These are phyloP conservation scores for Tenebrio molitor DNA, from an alignment of 1,140 invertebrate genomes.

Conservation along the genomic window DNA sequence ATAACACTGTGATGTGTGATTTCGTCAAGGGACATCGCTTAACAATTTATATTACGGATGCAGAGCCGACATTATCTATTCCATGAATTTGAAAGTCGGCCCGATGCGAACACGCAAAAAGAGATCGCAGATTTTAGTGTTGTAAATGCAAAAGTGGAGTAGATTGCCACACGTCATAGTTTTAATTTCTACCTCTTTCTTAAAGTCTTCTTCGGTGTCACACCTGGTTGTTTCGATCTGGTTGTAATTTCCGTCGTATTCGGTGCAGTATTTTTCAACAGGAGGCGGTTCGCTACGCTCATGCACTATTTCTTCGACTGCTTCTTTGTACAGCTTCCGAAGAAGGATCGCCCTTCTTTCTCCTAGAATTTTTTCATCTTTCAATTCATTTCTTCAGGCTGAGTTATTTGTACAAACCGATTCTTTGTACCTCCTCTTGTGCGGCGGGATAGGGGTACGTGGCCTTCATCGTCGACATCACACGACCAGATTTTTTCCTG, in stretches of 20 bases:
- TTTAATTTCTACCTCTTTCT: conserved; percentile 46
- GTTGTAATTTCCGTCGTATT: conserved; percentile 48
- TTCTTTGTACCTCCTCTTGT: conserved; percentile 21
- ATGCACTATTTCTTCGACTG: conserved; percentile 32
- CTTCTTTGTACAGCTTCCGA: conserved; percentile 45
- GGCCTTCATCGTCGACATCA: conserved; percentile 45
- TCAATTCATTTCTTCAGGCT: no score
- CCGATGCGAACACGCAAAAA: no score
- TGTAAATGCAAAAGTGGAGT: no score
- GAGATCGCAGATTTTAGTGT: no score
- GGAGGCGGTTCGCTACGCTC: conserved; percentile 45
- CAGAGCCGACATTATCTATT: background rate
- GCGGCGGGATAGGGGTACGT: conserved; percentile 42
- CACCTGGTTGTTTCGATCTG: background rate
- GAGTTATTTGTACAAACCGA: no score
- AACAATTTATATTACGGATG: conserved; percentile 9
- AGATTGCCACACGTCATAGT: no score
- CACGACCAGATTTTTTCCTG: background rate
- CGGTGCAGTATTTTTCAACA: conserved; percentile 50
- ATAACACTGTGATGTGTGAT: no score
- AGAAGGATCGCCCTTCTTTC: conserved; percentile 33
- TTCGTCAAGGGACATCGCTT: background rate
- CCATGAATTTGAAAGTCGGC: no score
- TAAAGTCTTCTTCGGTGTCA: conserved; percentile 35
- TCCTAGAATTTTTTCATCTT: no score